phyloP scores from a whole-genome alignment of 2,797 vertebrate genomes.

The Halcyon chelicuti region DNA sequence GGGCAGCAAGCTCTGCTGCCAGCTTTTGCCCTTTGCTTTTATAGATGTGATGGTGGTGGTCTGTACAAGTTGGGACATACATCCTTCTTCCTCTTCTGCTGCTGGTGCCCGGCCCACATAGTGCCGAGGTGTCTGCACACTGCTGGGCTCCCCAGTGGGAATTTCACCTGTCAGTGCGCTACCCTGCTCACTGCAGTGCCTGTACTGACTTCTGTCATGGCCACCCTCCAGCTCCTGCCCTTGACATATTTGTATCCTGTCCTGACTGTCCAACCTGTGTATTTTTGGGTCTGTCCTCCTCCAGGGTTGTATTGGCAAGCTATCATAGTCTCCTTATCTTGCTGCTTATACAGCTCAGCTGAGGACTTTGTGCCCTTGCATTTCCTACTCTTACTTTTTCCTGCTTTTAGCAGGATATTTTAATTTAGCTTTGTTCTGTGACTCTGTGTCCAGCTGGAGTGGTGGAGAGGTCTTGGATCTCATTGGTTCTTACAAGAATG shows the following conservation, averaged over 20 bases:
- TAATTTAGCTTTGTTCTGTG: not conserved
- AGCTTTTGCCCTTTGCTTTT: not conserved
- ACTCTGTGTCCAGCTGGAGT: not conserved
- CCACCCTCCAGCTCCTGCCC: not conserved
- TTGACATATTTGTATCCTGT: not conserved
- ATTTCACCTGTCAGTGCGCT: not conserved
- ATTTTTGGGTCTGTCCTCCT: not conserved
- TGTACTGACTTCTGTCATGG: not conserved
- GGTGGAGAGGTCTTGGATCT: not conserved
- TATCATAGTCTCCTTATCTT: not conserved
- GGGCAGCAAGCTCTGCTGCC: not conserved
- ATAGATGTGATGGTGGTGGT: not conserved
- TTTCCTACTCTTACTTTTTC: not conserved
- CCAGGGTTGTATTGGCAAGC: not conserved
- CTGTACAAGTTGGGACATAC: not conserved
- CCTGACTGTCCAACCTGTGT: rapidly evolving
- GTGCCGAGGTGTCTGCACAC: rapidly evolving
- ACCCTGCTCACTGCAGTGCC: rapidly evolving
- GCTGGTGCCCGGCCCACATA: not conserved
- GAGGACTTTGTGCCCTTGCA: not conserved
- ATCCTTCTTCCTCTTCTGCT: not conserved
- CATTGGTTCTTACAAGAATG: not conserved
- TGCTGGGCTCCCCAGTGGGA: too few species aligned
- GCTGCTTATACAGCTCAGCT: not conserved
- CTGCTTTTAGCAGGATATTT: not conserved